Base-by-base conservation (phyloP, 2,888 invertebrate genomes). In the Scaptodrosophila latifasciaeformis region DNA sequence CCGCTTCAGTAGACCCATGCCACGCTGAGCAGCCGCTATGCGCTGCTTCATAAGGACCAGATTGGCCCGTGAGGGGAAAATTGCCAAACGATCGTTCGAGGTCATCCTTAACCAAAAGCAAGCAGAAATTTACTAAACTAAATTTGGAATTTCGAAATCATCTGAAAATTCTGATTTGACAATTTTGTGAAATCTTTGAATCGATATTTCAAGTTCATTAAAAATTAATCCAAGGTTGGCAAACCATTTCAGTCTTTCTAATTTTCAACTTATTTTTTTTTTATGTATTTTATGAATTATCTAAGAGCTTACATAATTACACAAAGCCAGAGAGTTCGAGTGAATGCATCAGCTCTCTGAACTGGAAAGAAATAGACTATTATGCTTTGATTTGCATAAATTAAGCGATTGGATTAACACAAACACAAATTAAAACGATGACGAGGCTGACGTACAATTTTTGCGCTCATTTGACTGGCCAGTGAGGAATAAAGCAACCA, bases 51-150 rank as follows among this genome's bases (percentile, higher is more conserved):
- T 68, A 0, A 76, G 6, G 29, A 83, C 84, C 9, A 70, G 62
- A 51, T 77, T 82, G 45, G 80, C 82, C 1, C 83, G 74, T 0
- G 84, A 84, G 3, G 84, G 83, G 48, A 79, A 82, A 0, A 85
- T 13, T 2, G 59, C 51, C 2, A 84, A 13, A 19, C 65, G 75
- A 6, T 82, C 77, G 0, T 31, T 46, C 0, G 10, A 48, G 2
- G 70, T 29, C 84, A 84, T 81, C 7, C 7, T 24, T 24, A 7
- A 7, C 24, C n/a, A n/a, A n/a, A n/a, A n/a, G n/a, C n/a, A n/a
- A 9, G 45, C 17, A 54, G 40, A 21, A 13, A 10, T 21, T n/a
- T 2, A 3, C 31, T 9, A 12, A 3, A 24, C 24, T 5, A 24
- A 7, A 24, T 24, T n/a, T n/a, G n/a, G n/a, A n/a, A n/a, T n/a